Evolutionary conservation across 2,797 vertebrate genomes (phyloP), one percentile per base, ranked within the genome.

Genomic region (Myotis myotis): DNA sequence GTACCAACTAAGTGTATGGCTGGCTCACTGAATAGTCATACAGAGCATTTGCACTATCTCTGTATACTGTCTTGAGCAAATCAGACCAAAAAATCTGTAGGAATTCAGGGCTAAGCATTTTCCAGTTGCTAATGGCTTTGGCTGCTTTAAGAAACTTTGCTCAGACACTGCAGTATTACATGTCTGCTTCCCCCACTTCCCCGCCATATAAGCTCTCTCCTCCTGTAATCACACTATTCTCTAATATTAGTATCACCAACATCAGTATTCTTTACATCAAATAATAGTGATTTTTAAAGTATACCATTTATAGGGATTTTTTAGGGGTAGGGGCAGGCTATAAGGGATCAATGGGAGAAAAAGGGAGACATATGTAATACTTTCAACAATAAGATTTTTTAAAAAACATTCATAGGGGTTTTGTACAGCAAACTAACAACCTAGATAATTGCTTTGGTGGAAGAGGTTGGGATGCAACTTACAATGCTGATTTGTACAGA

Each of bases 121-220:
- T 93, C 85, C 79, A 93, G 51, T 95, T 93, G 72, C 49, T 96
- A 93, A 92, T 91, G n/a, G 36, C 16, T 95, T 96, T 92, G 88
- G 94, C 90, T 95, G 49, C 83, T 94, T 92, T 95, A 95, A 94
- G 82, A 95, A 80, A 53, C 36, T 83, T 96, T 91, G 33, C 33
- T 92, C 62, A 83, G 55, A 93, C 28, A 95, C 30, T 93, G 60
- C 25, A 71, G 13, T 83, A 33, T 95, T 86, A 92, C 55, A 92
- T 87, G 92, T 91, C 51, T 51, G 74, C 70, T 92, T 53, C 25
- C 55, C 41, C 53, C 19, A 6, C 13, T 57, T 0, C 55, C 23
- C 10, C 1, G 3, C 30, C 3, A 82, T 87, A 76, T 92, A 95
- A 96, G 70, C 74, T 79, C 49, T 86, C 30, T 92, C 55, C 30